These are phyloP conservation scores for Urocynchramus pylzowi DNA, from an alignment of 2,113 vertebrate genomes.

Conservation along the genomic window DNA sequence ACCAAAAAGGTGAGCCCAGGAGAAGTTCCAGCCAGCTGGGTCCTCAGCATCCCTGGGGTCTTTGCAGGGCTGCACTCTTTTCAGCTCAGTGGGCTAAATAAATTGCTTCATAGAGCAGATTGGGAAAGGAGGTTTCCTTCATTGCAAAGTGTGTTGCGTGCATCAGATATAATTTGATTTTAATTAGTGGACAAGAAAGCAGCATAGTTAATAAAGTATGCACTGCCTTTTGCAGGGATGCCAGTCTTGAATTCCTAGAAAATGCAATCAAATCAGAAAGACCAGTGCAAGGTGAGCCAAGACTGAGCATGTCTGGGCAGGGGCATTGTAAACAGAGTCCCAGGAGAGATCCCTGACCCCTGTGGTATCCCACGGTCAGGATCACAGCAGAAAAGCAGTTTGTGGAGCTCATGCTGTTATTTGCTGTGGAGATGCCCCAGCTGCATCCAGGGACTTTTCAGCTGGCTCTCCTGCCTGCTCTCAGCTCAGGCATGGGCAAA, in stretches of 20 bases:
- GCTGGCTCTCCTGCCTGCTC: neutral
- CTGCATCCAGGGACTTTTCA: neutral
- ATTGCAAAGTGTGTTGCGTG: neutral
- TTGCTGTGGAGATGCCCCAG: neutral
- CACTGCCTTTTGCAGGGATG: neutral
- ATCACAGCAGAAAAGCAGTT: neutral
- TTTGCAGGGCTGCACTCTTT: neutral
- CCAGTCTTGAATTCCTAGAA: neutral
- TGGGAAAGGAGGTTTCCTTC: neutral
- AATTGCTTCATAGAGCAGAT: neutral
- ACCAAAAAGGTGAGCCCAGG: neutral
- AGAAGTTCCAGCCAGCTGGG: neutral
- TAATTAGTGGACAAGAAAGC: conserved; percentile 24
- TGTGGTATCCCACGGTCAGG: neutral
- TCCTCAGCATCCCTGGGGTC: neutral
- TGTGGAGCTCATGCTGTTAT: neutral
- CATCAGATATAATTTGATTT: neutral
- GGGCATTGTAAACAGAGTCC: no score
- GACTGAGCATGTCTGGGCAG: neutral
- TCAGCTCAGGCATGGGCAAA: neutral
- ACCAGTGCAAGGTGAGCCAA: neutral
- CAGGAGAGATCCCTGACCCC: neutral
- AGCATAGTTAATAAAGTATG: neutral
- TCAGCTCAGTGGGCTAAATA: neutral
- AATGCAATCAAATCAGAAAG: neutral